These are phyloP conservation scores for Piscicola geometra DNA, from an alignment of 2,888 invertebrate genomes.

Conservation along the genomic window DNA sequence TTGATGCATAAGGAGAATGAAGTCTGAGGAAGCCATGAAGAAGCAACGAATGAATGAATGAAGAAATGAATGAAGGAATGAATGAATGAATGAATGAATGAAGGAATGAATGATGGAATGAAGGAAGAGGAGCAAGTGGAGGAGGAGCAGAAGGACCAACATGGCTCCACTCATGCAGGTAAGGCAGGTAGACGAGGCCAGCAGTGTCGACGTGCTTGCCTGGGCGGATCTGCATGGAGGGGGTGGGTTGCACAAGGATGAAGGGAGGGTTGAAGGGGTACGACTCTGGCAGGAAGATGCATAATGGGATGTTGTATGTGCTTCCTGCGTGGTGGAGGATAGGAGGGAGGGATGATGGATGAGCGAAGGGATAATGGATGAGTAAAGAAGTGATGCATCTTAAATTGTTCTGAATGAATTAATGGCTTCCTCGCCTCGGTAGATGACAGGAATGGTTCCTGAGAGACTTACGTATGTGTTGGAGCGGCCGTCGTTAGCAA, in stretches of 20 bases:
- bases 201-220: constrained; percentile 89
- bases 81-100: too few species aligned
- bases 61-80: too few species aligned
- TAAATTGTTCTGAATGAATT: too few species aligned
- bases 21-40: too few species aligned
- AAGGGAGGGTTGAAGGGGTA: constrained; percentile 94
- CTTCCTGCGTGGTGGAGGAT: constrained; percentile 59
- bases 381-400: too few species aligned
- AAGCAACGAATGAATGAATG: too few species aligned
- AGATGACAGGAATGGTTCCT: constrained; percentile 87
- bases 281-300: constrained; percentile 92
- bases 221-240: constrained; percentile 89
- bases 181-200: constrained; percentile 92
- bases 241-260: constrained; percentile 79
- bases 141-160: constrained; percentile 31
- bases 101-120: not conserved
- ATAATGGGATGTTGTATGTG: constrained; percentile 90
- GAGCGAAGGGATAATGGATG: not conserved
- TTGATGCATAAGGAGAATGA: too few species aligned
- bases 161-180: constrained; percentile 82
- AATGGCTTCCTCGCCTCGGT: constrained; percentile 69
- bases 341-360: not conserved
- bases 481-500: constrained; percentile 78
- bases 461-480: constrained; percentile 77
- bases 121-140: not conserved